These are phyloP conservation scores for Alouatta palliata DNA, from an alignment of 2,113 vertebrate species.

Conservation along the genomic window DNA sequence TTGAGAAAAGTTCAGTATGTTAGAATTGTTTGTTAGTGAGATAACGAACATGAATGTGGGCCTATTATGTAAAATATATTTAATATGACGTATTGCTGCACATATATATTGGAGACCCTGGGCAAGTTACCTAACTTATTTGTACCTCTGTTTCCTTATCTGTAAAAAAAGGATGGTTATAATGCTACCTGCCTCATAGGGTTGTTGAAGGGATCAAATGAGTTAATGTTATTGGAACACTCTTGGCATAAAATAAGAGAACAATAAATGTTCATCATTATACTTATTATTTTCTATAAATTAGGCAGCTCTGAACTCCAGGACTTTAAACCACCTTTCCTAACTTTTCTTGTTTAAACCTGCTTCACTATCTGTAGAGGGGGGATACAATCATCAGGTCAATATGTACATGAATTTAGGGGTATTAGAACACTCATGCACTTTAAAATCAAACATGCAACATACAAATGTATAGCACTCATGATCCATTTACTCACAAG, in stretches of 20 bases:
- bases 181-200: neutral
- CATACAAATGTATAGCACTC: neutral
- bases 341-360: neutral
- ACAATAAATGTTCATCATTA: neutral
- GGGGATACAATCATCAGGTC: neutral
- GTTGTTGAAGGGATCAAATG: neutral
- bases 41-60: neutral
- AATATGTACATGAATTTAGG: neutral
- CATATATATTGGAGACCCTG: neutral
- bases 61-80: neutral
- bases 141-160: neutral
- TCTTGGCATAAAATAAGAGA: neutral
- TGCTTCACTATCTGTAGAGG: neutral
- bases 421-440: neutral
- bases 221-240: neutral
- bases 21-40: neutral
- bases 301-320: slow-evolving; percentile 27
- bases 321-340: neutral
- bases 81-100: neutral
- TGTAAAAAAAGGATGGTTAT: neutral
- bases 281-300: slow-evolving; percentile 3
- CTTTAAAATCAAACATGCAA: neutral
- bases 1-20: neutral
- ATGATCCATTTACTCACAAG: neutral
- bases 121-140: neutral